These are phyloP conservation scores for Ianthella basta DNA, from an alignment of 37 sponge, comb jelly and placozoan species.

Conservation along the genomic window DNA sequence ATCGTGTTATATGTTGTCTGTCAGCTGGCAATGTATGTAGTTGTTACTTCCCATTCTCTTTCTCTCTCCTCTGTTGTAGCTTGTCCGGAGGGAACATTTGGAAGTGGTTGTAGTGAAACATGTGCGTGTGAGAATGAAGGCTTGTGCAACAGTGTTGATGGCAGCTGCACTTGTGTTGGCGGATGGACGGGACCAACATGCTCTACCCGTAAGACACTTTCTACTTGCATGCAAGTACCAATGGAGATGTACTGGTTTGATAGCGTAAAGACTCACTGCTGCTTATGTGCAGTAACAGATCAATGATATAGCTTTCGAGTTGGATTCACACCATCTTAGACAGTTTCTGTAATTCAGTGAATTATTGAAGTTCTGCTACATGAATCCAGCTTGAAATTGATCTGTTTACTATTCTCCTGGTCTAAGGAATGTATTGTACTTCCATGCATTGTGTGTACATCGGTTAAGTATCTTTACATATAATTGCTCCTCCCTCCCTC, in stretches of 20 bases:
- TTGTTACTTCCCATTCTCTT: not conserved
- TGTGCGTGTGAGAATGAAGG: slow-evolving; percentile 13
- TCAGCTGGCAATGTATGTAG: no score
- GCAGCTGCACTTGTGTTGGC: not conserved
- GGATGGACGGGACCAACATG: slow-evolving; percentile 4
- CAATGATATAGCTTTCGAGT: no score
- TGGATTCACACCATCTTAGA: no score
- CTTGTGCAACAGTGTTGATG: not conserved
- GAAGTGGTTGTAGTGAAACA: not conserved
- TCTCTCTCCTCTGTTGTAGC: not conserved
- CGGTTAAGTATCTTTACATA: no score
- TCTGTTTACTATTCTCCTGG: not conserved
- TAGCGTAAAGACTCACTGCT: no score
- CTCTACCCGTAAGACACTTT: not conserved
- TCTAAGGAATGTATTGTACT: not conserved
- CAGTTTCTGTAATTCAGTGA: no score
- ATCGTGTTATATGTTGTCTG: no score
- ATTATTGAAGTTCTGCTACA: no score
- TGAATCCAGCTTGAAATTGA: not conserved
- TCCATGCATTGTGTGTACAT: no score
- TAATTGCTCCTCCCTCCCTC: no score
- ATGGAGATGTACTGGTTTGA: no score
- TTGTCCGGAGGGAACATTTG: not conserved
- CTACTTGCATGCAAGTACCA: not conserved
- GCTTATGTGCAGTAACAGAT: no score